Evolutionary conservation across 2,888 invertebrate species (phyloP).

Genomic region (Stenodera caucasica): DNA sequence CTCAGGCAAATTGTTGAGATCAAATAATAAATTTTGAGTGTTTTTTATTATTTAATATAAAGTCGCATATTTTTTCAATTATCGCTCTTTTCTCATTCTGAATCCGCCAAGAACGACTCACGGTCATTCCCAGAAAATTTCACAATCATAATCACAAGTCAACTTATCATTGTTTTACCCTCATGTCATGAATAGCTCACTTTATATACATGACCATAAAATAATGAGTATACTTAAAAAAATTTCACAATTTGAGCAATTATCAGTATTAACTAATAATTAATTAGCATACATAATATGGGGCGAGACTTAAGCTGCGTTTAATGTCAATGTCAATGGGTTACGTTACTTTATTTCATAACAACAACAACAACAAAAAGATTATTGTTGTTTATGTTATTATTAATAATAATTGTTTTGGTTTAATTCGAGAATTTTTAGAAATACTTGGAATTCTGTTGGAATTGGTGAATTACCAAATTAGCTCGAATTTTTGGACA

Average conservation of each 20-base stretch:
- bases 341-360: background rate
- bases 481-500: too few species aligned
- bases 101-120: conserved; percentile 27
- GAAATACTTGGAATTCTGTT: too few species aligned
- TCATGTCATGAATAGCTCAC: background rate
- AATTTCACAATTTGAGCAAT: conserved; percentile 10
- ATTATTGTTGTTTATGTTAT: conserved; percentile 3
- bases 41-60: background rate
- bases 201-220: background rate
- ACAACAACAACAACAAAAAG: background rate
- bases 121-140: conserved; percentile 34
- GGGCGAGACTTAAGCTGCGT: background rate
- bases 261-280: too few species aligned
- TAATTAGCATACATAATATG: too few species aligned
- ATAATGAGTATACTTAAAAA: conserved; percentile 13
- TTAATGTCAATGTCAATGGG: conserved; percentile 27
- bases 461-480: too few species aligned
- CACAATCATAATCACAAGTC: conserved; percentile 17
- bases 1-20: too few species aligned
- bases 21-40: too few species aligned
- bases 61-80: background rate
- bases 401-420: background rate
- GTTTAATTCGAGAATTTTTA: too few species aligned
- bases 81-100: background rate
- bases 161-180: conserved; percentile 18